Percentiles rank a stretch among this genome's conserved stretches.
Conservation (phyloP, 2,797 vertebrate genomes). For the Acanthopagrus latus region DNA sequence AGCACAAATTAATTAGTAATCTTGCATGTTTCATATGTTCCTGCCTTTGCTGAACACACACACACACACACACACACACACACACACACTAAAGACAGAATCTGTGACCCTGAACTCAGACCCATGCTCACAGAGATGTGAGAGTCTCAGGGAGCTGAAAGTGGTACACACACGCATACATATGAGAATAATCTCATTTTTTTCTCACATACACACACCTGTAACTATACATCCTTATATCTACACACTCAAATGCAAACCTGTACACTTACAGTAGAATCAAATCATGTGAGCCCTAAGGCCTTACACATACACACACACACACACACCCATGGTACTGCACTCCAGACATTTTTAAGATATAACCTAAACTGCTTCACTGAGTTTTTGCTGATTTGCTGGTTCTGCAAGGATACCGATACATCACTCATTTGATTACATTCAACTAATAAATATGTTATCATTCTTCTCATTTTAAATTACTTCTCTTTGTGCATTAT, state of each 20-base stretch:
- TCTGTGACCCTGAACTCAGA: neutral
- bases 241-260: neutral
- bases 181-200: constrained; percentile 4
- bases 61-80: neutral
- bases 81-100: neutral
- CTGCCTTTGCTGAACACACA: neutral
- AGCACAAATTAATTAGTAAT: constrained; percentile 26
- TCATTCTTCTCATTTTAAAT: neutral
- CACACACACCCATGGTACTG: constrained; percentile 1
- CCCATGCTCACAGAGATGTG: neutral
- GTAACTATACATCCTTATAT: neutral
- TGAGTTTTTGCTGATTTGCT: constrained; percentile 8
- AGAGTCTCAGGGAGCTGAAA: neutral
- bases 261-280: constrained; percentile 18
- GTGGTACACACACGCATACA: constrained; percentile 1
- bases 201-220: neutral
- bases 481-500: neutral
- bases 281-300: constrained; percentile 21
- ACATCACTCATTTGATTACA: constrained; percentile 30
- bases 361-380: constrained; percentile 16
- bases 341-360: constrained; percentile 21
- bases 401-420: constrained; percentile 9
- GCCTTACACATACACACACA: neutral
- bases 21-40: constrained; percentile 7
- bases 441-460: constrained; percentile 3